Conservation (phyloP, 1,140 invertebrate species). For the Temnothorax nylanderi region DNA sequence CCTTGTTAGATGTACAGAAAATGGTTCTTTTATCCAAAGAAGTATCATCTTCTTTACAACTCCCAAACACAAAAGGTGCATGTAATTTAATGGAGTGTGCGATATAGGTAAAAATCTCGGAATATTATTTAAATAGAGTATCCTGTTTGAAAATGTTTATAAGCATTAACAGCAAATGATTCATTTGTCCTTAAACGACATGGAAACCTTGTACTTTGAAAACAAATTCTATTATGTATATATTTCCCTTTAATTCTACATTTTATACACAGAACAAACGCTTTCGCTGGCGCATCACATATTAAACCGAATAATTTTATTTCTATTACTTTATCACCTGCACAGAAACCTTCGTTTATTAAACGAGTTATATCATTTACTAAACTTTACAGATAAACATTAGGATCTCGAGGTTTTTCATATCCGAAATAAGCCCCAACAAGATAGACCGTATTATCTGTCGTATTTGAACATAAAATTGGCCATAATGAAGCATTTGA, state of each 20-base stretch:
- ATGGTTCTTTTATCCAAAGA: not conserved
- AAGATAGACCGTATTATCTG: not conserved
- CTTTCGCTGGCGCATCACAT: constrained; percentile 3
- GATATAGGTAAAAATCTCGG: not conserved
- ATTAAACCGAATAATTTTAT: not conserved
- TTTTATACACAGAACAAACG: not conserved
- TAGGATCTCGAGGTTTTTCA: not conserved
- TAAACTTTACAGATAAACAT: not conserved
- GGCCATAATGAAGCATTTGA: not conserved
- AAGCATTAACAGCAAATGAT: not conserved
- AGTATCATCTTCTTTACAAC: not conserved
- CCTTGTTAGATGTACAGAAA: not conserved
- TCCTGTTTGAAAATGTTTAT: not conserved
- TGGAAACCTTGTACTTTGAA: not conserved
- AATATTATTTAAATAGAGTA: constrained; percentile 1
- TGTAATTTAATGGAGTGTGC: not conserved
- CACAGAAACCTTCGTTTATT: not conserved
- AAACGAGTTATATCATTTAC: not conserved
- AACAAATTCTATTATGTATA: not conserved
- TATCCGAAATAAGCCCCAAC: not conserved
- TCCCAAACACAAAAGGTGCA: not conserved
- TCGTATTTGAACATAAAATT: not conserved
- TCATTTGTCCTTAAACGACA: not conserved
- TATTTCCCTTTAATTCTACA: not conserved
- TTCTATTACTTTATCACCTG: not conserved